Evolutionary conservation across 2,888 invertebrate species (phyloP).

Genomic region (Coleophora flavipennella): DNA sequence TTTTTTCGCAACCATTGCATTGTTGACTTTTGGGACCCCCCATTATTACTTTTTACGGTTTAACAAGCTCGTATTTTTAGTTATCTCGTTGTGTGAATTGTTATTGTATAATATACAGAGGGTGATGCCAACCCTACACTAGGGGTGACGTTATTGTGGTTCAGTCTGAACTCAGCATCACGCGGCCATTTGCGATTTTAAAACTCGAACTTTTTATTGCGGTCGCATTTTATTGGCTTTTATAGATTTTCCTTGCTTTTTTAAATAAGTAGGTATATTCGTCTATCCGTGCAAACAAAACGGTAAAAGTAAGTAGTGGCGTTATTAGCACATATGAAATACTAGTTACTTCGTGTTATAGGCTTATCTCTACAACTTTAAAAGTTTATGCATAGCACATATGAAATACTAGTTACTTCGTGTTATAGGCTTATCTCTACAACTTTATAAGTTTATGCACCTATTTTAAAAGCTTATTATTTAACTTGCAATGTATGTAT

Average conservation of each 20-base stretch:
- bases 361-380: too few species aligned
- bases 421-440: too few species aligned
- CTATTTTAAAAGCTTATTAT: too few species aligned
- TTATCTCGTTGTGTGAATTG: constrained; percentile 67
- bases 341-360: too few species aligned
- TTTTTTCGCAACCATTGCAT: constrained; percentile 38
- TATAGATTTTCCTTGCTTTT: not conserved
- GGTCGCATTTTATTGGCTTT: not conserved
- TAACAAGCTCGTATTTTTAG: constrained; percentile 70
- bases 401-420: too few species aligned
- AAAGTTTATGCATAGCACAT: too few species aligned
- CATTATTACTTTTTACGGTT: constrained; percentile 71
- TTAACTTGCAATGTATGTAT: too few species aligned
- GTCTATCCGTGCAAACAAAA: too few species aligned
- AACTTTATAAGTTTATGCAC: too few species aligned
- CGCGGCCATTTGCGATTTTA: constrained; percentile 1
- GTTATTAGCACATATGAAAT: too few species aligned
- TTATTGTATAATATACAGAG: constrained; percentile 52
- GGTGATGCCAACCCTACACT: constrained; percentile 25
- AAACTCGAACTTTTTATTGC: constrained; percentile 3
- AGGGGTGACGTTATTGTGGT: not conserved
- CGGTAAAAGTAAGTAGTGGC: too few species aligned
- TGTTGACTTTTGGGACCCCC: constrained; percentile 67
- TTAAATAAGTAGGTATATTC: too few species aligned
- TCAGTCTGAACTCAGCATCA: not conserved